phyloP scores from a whole-genome alignment of 1,140 invertebrate species.

The Aphaenogaster floridana region DNA sequence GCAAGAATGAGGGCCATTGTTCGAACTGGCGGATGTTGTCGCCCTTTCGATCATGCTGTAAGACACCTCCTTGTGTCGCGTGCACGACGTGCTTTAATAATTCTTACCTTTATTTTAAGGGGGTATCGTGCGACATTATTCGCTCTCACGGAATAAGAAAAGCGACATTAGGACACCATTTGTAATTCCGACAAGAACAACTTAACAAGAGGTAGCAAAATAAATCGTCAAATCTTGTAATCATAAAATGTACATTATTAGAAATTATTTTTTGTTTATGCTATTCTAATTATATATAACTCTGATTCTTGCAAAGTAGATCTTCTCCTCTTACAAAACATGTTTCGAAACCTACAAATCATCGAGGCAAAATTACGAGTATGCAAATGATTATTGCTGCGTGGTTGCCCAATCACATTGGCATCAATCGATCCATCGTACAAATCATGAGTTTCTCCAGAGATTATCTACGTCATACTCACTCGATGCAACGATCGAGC shows the following conservation, averaged over 20 bases:
- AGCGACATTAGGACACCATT: not conserved
- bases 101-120: slow-evolving; percentile 16
- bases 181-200: not conserved
- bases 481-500: slow-evolving; percentile 37
- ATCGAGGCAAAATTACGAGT: slow-evolving; percentile 20
- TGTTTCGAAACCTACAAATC: slow-evolving; percentile 2
- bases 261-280: not conserved
- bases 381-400: slow-evolving; percentile 26
- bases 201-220: not conserved
- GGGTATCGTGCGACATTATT: not conserved
- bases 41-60: slow-evolving; percentile 19
- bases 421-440: slow-evolving; percentile 39
- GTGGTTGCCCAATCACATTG: slow-evolving; percentile 13
- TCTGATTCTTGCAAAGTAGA: not conserved
- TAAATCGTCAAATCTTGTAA: not conserved
- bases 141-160: slow-evolving; percentile 25
- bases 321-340: not conserved
- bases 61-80: not conserved
- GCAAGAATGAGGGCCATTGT: slow-evolving; percentile 28
- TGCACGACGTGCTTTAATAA: slow-evolving; percentile 29
- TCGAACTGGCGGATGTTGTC: slow-evolving; percentile 20
- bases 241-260: not conserved
- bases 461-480: slow-evolving; percentile 29
- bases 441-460: slow-evolving; percentile 53
- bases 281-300: not conserved